A percentile compares a stretch with the other conserved stretches of the same genome.
Conservation (phyloP, 2,888 invertebrate genomes). For the Chrysodeixis includens region DNA sequence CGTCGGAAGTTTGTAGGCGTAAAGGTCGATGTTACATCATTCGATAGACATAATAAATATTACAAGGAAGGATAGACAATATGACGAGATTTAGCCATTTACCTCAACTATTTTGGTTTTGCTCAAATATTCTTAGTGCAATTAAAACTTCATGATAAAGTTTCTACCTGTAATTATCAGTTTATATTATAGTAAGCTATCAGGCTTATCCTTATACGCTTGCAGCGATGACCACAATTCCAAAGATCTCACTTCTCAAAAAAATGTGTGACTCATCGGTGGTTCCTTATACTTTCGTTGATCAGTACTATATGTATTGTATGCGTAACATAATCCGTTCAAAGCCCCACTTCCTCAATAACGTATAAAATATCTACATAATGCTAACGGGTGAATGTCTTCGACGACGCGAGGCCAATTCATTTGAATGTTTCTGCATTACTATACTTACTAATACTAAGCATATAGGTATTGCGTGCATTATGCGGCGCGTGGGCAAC, state of each 20-base stretch:
- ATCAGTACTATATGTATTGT: slow-evolving; percentile 1
- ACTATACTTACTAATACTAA: slow-evolving; percentile 53
- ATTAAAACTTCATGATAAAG: neutral
- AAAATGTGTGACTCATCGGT: slow-evolving; percentile 36
- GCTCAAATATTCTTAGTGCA: neutral
- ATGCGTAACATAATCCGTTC: slow-evolving; percentile 17
- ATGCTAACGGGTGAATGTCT: slow-evolving; percentile 68
- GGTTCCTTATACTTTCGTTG: slow-evolving; percentile 26
- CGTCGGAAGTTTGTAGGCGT: slow-evolving; percentile 75
- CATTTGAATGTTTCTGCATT: slow-evolving; percentile 63
- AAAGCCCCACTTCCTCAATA: slow-evolving; percentile 40
- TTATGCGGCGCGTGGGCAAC: slow-evolving; percentile 69
- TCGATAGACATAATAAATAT: slow-evolving; percentile 44
- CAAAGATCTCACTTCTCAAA: slow-evolving; percentile 13
- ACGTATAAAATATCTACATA: slow-evolving; percentile 38
- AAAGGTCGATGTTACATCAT: slow-evolving; percentile 83
- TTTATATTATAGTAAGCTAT: neutral
- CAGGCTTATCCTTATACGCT: too few species aligned
- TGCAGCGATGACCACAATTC: neutral
- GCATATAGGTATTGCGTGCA: slow-evolving; percentile 63
- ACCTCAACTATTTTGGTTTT: neutral
- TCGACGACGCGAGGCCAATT: slow-evolving; percentile 67
- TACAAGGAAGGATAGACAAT: neutral
- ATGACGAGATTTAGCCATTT: neutral
- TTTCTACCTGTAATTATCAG: neutral